Evolutionary conservation across 1,140 invertebrate species (phyloP), one percentile per base, ranked within the genome.

Genomic region (Papilio aristodemus): DNA sequence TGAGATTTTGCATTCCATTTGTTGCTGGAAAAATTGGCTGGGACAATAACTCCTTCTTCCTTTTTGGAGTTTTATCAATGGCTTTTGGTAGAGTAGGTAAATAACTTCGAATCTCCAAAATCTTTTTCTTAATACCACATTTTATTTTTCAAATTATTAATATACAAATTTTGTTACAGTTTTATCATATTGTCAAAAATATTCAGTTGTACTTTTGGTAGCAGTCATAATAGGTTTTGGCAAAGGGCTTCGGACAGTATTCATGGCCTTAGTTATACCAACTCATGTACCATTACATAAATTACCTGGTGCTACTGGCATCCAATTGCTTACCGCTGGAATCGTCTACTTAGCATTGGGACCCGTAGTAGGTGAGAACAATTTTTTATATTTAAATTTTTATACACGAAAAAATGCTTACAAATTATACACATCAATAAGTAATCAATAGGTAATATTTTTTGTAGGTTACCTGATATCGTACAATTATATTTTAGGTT

Each of bases 1-100:
- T 94, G 41, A 85, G 94, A 72, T 94, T 95, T 76, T 89, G 93
- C 13, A 92, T 94, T 36, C 94, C 94, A 7, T 94, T 94, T 66
- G 80, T 94, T 9, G 94, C 94, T 4, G 92, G 94, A 46, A 93
- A 92, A 83, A 91, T 95, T 10, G 89, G 92, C n/a, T 93, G 93
- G 86, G 92, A 94, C 39, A 93, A 95, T 66, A 93, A 93, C 72
- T 90, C 93, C 0, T 95, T 96, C 85, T 96, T 95, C 74, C 84
- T 96, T 14, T 87, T 94, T 41, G 94, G 95, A 74, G 92, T 96
- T 4, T 78, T 93, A 8, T 89, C 93, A 36, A 93, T 96, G 73
- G 93, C 95, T 0, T 80, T 93, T 32, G 93, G 94, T 22, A 92
- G 95, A 93, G 92, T 93, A 25, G 87, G 95, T 95, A 93, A 93